These are phyloP conservation scores for Fregata magnificens DNA, from an alignment of 2,113 vertebrate species.

Conservation along the genomic window DNA sequence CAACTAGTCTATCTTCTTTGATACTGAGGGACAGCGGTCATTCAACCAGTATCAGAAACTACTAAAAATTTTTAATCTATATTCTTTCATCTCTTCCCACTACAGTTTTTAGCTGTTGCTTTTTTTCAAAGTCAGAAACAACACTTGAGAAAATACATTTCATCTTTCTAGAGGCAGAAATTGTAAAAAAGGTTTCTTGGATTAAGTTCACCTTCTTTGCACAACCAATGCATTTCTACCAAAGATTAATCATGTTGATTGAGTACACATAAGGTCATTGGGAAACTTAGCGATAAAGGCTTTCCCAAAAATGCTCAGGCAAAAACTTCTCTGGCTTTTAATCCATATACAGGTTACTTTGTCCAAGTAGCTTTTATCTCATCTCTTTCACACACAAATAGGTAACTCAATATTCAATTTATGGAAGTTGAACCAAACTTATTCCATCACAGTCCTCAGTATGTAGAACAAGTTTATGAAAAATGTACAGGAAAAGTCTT, in stretches of 20 bases:
- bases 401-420: neutral
- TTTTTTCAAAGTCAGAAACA: neutral
- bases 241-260: neutral
- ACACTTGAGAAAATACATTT: neutral
- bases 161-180: neutral
- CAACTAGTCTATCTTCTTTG: neutral
- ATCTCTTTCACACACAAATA: neutral
- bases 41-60: neutral
- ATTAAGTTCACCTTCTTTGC: constrained; percentile 1
- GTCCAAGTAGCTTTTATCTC: neutral
- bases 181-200: neutral
- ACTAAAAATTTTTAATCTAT: neutral
- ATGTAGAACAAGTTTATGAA: neutral
- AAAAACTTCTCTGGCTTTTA: neutral
- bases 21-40: neutral
- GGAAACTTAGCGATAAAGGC: neutral
- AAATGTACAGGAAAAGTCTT: neutral
- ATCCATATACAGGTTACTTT: neutral
- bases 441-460: neutral
- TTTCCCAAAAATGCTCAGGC: neutral
- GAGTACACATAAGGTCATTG: neutral
- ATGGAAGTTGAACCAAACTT: neutral
- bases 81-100: neutral
- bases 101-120: neutral
- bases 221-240: neutral